Evolutionary conservation across 2,797 vertebrate genomes (phyloP), one percentile per base, ranked within the genome.

Genomic region (Cuniculus paca): DNA sequence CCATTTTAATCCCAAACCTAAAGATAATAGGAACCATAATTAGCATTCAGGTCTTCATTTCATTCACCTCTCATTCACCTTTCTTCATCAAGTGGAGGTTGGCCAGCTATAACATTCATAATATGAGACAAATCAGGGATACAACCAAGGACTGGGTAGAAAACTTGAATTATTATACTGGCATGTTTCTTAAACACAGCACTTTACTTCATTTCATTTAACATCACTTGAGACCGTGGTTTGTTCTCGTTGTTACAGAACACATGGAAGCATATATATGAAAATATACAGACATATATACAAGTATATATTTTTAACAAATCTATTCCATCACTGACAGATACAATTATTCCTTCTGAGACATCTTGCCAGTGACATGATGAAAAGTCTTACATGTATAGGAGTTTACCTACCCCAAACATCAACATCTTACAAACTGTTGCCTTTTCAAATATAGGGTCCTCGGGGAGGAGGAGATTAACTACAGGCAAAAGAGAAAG

Each of bases 401-500:
- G 45, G 26, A 90, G 39, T 42, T 52, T 45, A 58, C 6, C 4
- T 72, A 26, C 22, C 75, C 75, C 68, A 54, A 65, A 56, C 86
- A 94, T 17, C 17, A 54, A 77, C 42, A 10, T 93, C 24, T 52
- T 90, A 20, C 52, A 39, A 89, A 42, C 61, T 60, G 31, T 22
- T 91, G 28, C 54, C 65, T 70, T 83, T 60, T 75, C 65, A 96
- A 92, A 89, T 39, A 94, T 12, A 56, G 56, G 54, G 34, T 60
- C 82, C 42, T 70, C 34, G 1, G 2, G n/a, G 34, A 90, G 45
- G 58, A 92, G 72, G 39, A 89, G 48, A 88, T 80, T 89, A 61
- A 74, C 83, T 80, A 20, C 13, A 93, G 26, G 28, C 39, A 79
- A 92, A 94, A 72, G 36, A 92, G 54, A 84, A 87, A 95, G 31